Conservation (phyloP, 2,113 vertebrate species). For the Poecile atricapillus region DNA sequence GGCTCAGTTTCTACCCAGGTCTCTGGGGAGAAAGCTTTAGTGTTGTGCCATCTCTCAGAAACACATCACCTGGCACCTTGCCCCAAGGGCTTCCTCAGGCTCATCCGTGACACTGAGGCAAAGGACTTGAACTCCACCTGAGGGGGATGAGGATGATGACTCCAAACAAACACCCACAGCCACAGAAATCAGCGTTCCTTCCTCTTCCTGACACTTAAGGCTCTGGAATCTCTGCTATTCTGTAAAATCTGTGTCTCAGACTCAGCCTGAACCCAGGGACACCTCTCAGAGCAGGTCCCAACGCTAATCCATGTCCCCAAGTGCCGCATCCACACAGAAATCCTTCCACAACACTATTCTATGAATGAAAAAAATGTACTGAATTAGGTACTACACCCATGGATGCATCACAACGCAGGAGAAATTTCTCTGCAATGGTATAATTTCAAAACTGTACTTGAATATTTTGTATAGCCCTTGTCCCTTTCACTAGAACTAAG, state of each 20-base stretch:
- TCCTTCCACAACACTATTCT: background rate
- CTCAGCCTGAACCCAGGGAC: background rate
- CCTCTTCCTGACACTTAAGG: background rate
- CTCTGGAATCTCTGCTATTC: background rate
- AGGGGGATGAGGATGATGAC: background rate
- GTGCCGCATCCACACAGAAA: background rate
- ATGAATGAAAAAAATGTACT: background rate
- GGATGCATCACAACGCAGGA: background rate
- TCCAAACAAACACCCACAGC: background rate
- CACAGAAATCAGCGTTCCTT: background rate
- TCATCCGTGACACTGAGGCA: accelerated
- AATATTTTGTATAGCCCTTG: background rate
- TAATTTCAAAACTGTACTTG: background rate
- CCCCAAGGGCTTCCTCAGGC: background rate
- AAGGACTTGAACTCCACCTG: background rate
- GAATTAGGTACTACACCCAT: background rate
- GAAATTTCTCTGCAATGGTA: background rate
- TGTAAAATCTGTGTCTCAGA: background rate
- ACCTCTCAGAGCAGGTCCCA: background rate
- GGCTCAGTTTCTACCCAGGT: background rate
- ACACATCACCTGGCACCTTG: background rate
- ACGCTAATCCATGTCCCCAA: background rate
- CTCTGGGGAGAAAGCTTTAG: background rate
- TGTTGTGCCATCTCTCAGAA: background rate
- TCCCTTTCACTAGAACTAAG: background rate